These are phyloP conservation scores for Labeo catla DNA, from an alignment of 2,113 vertebrate species.

Conservation along the genomic window DNA sequence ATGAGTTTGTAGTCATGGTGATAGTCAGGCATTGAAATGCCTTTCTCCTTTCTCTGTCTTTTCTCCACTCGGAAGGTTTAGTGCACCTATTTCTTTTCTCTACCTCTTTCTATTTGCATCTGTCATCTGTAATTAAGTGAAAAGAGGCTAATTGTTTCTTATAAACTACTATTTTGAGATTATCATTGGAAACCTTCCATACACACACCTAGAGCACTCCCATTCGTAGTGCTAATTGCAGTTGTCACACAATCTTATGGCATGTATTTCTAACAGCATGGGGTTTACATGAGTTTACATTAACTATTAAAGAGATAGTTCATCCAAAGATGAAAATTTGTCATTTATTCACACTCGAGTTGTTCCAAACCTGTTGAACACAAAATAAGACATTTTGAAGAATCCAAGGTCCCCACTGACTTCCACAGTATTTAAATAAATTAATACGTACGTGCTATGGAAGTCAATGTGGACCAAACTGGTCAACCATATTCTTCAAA, in stretches of 20 bases:
- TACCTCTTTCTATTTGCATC: constrained; percentile 44
- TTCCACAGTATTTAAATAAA: no score
- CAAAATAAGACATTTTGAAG: no score
- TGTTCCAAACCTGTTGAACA: no score
- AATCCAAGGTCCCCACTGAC: no score
- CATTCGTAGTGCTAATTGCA: not conserved
- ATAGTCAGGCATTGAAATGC: constrained; percentile 23
- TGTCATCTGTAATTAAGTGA: constrained; percentile 69
- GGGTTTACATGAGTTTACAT: not conserved
- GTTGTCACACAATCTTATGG: not conserved
- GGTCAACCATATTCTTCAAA: no score
- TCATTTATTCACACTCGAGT: no score
- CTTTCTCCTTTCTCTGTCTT: constrained; percentile 8
- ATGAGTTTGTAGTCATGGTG: constrained; percentile 42
- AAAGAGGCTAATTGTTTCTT: constrained; percentile 71
- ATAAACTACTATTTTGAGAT: constrained; percentile 68
- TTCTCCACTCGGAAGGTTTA: constrained; percentile 8
- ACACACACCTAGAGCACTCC: constrained; percentile 13
- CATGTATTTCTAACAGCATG: constrained; percentile 17
- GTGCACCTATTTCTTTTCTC: not conserved
- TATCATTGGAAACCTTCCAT: constrained; percentile 58
- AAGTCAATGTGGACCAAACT: no score
- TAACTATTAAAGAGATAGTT: not conserved
- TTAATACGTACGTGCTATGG: no score
- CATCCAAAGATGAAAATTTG: not conserved